Conservation (phyloP, 2,888 invertebrate species). For the Meliscaeva auricollis region DNA sequence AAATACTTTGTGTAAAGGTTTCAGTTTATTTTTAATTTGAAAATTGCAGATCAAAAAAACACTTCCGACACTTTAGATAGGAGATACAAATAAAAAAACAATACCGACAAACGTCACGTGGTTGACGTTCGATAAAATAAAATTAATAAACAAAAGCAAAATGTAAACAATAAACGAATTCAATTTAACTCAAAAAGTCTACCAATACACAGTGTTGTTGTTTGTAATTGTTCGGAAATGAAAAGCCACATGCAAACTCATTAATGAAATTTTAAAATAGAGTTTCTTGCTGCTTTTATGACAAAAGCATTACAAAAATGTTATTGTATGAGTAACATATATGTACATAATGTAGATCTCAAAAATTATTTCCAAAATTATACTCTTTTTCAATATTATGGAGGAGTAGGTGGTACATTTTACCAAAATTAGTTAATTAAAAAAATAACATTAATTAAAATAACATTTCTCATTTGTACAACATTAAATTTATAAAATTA, state of each 20-base stretch:
- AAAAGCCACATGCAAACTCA: not conserved
- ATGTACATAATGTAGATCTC: no score
- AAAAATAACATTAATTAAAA: no score
- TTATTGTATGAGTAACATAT: no score
- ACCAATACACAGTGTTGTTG: not conserved
- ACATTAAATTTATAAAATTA: no score
- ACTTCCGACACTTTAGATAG: not conserved
- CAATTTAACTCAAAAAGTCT: no score
- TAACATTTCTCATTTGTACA: no score
- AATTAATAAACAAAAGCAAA: not conserved
- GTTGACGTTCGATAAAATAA: not conserved
- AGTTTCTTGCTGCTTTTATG: not conserved
- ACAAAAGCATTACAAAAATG: no score
- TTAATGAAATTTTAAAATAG: not conserved
- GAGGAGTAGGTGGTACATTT: no score
- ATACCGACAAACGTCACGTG: conserved; percentile 5
- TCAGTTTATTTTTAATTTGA: not conserved
- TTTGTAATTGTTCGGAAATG: not conserved
- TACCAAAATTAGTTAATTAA: no score
- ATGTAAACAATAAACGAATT: not conserved
- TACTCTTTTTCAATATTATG: no score
- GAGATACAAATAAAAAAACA: not conserved
- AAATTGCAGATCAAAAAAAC: not conserved
- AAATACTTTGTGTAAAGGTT: not conserved
- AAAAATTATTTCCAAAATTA: no score